Evolutionary conservation across 2,888 invertebrate species (phyloP), one percentile per base, ranked within the genome.

Genomic region (Stenoptilia bipunctidactyla): DNA sequence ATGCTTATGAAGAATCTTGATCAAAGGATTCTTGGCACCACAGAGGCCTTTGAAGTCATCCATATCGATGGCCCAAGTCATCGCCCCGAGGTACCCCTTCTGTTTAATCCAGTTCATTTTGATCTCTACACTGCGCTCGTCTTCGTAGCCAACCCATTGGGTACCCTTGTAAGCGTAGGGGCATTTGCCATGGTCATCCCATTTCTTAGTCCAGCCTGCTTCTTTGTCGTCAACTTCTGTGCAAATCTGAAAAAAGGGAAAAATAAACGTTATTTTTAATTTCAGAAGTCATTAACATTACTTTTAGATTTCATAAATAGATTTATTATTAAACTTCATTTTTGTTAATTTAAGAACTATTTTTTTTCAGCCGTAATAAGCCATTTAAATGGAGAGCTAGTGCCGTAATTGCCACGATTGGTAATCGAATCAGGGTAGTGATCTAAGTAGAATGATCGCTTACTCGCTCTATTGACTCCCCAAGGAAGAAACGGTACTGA

Each of bases 11-110:
- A 96, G 75, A 39, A 93, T 86, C 45, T 90, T 89, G 47, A 92
- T 90, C 8, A 96, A 72, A 0, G 90, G 86, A 65, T 95, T 93
- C 55, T 88, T 86, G 0, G 88, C 85, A 0, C 95, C 95, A 55
- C 96, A 96, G 1, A 93, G 62, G 0, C 94, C 94, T 42, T 87
- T 86, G 64, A 94, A 96, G 66, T 96, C 96, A 44, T 96, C 96
- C 94, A 95, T 94, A 51, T 93, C 93, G 36, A 95, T 90, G 15
- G 96, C 95, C 96, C 96, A 96, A 13, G 89, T 91, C 96, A 96
- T 96, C 1, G 93, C 94, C 0, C 96, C 96, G 0, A 90, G 90
- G 50, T 80, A 80, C 0, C 94, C 93, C 63, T 91, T 92, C 41
- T 87, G 58, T 61, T 92, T 93, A 50, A 96, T 92, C 84, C 88